phyloP scores from a whole-genome alignment of 2,113 vertebrate genomes.

The Plotosus lineatus region DNA sequence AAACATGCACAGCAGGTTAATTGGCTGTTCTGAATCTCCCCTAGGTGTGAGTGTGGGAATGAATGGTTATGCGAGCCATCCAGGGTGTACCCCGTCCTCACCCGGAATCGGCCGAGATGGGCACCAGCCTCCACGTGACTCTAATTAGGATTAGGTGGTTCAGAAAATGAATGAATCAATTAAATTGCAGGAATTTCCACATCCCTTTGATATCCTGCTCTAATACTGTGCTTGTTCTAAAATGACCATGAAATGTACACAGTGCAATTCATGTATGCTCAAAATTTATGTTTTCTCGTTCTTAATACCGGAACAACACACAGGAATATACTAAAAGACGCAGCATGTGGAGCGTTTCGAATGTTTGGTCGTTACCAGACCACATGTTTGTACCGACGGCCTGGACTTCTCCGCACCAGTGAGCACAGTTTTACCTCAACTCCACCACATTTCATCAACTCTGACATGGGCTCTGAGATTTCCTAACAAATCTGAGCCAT shows the following conservation, averaged over 20 bases:
- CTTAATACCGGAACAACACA: constrained; percentile 2
- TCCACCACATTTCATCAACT: neutral
- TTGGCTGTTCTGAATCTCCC: too few relatives aligned
- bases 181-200: neutral
- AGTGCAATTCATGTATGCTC: neutral
- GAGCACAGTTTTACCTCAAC: constrained; percentile 12
- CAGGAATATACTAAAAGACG: neutral
- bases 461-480: neutral
- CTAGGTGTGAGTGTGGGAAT: too few relatives aligned
- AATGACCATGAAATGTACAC: neutral
- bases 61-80: too few relatives aligned
- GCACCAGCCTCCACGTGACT: too few relatives aligned
- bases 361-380: neutral
- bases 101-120: too few relatives aligned
- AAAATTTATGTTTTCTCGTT: neutral
- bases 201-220: neutral
- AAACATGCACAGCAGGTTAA: too few relatives aligned
- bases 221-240: neutral
- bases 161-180: too few relatives aligned
- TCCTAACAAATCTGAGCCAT: constrained; percentile 24
- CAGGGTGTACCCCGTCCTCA: too few relatives aligned
- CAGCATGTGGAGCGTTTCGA: neutral
- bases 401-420: constrained; percentile 13
- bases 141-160: too few relatives aligned
- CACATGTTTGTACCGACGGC: neutral